phyloP scores from a whole-genome alignment of 2,888 invertebrate genomes.

The Alitta virens region DNA sequence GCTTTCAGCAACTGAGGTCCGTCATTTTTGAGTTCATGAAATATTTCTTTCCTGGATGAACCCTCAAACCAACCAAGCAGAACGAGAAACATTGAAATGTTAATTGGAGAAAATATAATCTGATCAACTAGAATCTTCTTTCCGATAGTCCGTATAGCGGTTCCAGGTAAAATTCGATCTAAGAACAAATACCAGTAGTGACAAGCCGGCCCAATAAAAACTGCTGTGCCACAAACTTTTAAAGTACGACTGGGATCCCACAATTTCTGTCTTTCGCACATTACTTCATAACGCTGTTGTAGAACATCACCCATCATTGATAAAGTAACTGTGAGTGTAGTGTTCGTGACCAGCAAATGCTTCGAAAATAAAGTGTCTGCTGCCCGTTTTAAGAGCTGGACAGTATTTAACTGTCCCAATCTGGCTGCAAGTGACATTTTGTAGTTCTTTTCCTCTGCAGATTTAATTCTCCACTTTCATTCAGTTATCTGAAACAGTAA shows the following conservation, averaged over 20 bases:
- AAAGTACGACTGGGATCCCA: constrained; percentile 63
- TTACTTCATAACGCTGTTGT: constrained; percentile 74
- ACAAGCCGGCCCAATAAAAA: constrained; percentile 74
- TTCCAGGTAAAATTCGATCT: constrained; percentile 72
- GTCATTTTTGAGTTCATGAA: constrained; percentile 68
- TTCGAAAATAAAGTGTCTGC: constrained; percentile 14
- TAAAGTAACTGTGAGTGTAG: constrained; percentile 71
- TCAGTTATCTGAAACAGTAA: too few relatives aligned
- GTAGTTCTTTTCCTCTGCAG: too few relatives aligned
- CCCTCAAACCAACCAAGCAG: constrained; percentile 74
- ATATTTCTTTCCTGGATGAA: constrained; percentile 52
- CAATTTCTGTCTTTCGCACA: constrained; percentile 31
- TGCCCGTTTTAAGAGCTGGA: not conserved
- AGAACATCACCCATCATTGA: constrained; percentile 78
- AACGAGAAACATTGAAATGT: constrained; percentile 74
- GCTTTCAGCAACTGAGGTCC: constrained; percentile 74
- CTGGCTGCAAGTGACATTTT: not conserved
- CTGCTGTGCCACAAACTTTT: constrained; percentile 77
- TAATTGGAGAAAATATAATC: constrained; percentile 77
- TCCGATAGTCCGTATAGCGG: constrained; percentile 60
- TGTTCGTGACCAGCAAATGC: constrained; percentile 67
- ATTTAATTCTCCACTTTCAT: too few relatives aligned
- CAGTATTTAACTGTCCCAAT: not conserved
- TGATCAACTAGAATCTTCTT: constrained; percentile 84
- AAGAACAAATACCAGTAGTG: constrained; percentile 84